Evolutionary conservation across 2,113 vertebrate genomes (phyloP).

Genomic region (Tragulus kanchil): DNA sequence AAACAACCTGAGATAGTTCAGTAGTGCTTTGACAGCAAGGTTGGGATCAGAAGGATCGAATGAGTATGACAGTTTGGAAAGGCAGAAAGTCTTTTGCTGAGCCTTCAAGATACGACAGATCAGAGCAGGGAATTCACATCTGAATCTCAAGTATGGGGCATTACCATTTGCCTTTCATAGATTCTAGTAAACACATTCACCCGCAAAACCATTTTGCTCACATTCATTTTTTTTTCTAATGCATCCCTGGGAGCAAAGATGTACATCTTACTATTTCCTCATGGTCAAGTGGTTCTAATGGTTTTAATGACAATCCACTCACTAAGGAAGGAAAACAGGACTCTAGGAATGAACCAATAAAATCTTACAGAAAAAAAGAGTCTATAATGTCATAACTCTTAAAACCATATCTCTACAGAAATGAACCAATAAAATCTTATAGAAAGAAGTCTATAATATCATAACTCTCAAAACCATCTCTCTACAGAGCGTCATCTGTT

Average conservation of each 20-base stretch:
- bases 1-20: not conserved
- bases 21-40: not conserved
- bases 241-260: not conserved
- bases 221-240: not conserved
- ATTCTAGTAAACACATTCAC: not conserved
- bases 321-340: not conserved
- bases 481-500: not conserved
- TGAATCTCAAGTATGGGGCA: too few species aligned
- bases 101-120: not conserved
- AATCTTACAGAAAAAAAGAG: not conserved
- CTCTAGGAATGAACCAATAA: not conserved
- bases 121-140: not conserved
- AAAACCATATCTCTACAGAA: not conserved
- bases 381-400: not conserved
- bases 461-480: not conserved
- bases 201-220: not conserved
- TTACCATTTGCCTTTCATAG: not conserved
- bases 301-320: not conserved
- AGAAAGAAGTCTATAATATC: not conserved
- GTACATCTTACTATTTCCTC: not conserved
- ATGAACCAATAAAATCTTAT: not conserved
- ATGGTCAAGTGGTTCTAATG: not conserved
- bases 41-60: not conserved
- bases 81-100: not conserved
- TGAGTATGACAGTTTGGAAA: not conserved